Conservation (phyloP, 2,113 vertebrate genomes). For the Epinephelus fuscoguttatus region DNA sequence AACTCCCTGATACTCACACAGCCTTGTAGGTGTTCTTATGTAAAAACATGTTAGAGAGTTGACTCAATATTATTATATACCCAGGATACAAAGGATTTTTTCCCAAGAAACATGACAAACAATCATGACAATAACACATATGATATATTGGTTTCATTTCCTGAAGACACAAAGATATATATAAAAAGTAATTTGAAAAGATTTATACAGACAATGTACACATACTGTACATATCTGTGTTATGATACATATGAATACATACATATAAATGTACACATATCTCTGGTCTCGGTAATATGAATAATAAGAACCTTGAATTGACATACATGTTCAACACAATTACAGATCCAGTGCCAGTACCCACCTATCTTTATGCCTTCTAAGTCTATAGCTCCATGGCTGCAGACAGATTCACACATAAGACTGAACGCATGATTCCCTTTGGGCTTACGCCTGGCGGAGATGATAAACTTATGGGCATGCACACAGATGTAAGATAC, state of each 20-base stretch:
- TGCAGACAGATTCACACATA: too few relatives aligned
- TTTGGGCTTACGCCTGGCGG: too few relatives aligned
- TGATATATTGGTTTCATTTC: neutral
- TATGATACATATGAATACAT: neutral
- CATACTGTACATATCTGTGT: neutral
- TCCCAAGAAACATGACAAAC: neutral
- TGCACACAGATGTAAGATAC: neutral
- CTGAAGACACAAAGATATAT: neutral
- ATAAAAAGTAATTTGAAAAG: neutral
- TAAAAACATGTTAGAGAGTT: too few relatives aligned
- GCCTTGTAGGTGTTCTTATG: neutral
- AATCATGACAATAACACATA: neutral
- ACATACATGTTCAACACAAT: neutral
- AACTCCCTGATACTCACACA: neutral
- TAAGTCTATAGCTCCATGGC: neutral
- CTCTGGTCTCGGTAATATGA: neutral
- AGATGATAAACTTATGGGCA: neutral
- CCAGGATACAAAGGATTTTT: neutral
- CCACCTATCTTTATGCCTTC: too few relatives aligned
- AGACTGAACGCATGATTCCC: too few relatives aligned
- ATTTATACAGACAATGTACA: neutral
- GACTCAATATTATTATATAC: neutral
- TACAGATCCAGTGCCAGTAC: neutral
- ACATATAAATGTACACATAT: slow-evolving; percentile 4
- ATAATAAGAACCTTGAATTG: neutral